Evolutionary conservation across 1,140 invertebrate genomes (phyloP).

Genomic region (Cephus cinctus): DNA sequence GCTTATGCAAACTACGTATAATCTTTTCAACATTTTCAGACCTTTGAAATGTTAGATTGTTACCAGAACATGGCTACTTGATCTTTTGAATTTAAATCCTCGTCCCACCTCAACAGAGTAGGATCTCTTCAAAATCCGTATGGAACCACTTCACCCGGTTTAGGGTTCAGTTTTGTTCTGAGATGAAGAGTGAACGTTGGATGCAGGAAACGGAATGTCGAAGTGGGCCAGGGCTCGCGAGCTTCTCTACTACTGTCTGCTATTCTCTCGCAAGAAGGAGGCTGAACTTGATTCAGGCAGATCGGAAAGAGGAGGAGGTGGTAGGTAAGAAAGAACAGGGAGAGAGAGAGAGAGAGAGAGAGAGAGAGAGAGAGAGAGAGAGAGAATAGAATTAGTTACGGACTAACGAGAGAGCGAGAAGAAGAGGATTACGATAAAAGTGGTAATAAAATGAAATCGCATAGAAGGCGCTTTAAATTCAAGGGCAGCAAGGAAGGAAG

Average conservation of each 20-base stretch:
- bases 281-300: constrained; percentile 1
- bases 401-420: constrained; percentile 10
- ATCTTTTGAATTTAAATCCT: too few relatives aligned
- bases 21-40: constrained; percentile 26
- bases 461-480: constrained; percentile 34
- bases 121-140: too few relatives aligned
- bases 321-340: constrained; percentile 2
- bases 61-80: too few relatives aligned
- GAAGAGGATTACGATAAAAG: constrained; percentile 13
- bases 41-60: too few relatives aligned
- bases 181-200: too few relatives aligned
- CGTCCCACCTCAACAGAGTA: too few relatives aligned
- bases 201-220: constrained; percentile 21
- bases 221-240: constrained; percentile 31
- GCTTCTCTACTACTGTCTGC: constrained; percentile 15
- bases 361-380: constrained; percentile 12
- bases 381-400: too few relatives aligned
- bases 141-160: too few relatives aligned
- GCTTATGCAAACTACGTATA: constrained; percentile 30
- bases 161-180: too few relatives aligned
- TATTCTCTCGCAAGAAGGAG: constrained; percentile 21
- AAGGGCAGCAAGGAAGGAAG: constrained; percentile 35
- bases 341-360: constrained; percentile 7
- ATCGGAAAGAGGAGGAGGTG: not conserved
- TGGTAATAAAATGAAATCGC: constrained; percentile 29